These are phyloP conservation scores for Sclerurus mexicanus DNA, from an alignment of 2,113 vertebrate genomes.

Conservation along the genomic window DNA sequence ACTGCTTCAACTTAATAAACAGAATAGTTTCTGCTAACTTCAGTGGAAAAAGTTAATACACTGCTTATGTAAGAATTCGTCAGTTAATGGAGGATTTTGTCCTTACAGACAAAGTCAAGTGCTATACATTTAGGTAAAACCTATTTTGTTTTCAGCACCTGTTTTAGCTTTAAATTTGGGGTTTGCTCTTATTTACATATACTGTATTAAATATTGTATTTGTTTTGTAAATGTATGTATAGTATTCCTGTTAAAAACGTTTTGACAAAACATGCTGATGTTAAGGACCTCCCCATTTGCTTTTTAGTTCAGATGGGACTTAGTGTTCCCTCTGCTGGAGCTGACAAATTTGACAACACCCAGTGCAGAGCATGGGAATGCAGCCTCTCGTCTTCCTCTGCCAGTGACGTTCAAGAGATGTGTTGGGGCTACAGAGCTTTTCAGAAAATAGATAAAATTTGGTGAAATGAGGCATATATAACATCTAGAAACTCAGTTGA, in stretches of 20 bases:
- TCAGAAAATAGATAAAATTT: neutral
- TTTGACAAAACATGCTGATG: neutral
- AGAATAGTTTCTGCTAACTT: neutral
- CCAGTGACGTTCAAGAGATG: neutral
- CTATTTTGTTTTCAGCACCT: neutral
- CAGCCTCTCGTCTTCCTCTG: neutral
- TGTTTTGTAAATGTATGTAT: neutral
- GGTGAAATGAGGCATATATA: neutral
- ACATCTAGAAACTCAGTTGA: neutral
- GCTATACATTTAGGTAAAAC: neutral
- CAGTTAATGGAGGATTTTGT: neutral
- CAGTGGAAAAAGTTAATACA: neutral
- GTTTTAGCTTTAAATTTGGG: neutral
- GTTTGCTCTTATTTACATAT: rapidly evolving
- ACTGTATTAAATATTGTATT: neutral
- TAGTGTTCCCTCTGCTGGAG: neutral
- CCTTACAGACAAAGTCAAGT: neutral
- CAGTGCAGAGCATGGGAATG: neutral
- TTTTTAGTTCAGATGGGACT: neutral
- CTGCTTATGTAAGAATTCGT: neutral
- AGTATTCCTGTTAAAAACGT: neutral
- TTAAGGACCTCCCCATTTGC: neutral
- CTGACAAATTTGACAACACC: neutral
- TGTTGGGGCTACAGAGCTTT: neutral
- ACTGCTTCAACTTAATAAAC: neutral